phyloP scores from a whole-genome alignment of 2,888 invertebrate genomes.

The Drosophila bunnanda region DNA sequence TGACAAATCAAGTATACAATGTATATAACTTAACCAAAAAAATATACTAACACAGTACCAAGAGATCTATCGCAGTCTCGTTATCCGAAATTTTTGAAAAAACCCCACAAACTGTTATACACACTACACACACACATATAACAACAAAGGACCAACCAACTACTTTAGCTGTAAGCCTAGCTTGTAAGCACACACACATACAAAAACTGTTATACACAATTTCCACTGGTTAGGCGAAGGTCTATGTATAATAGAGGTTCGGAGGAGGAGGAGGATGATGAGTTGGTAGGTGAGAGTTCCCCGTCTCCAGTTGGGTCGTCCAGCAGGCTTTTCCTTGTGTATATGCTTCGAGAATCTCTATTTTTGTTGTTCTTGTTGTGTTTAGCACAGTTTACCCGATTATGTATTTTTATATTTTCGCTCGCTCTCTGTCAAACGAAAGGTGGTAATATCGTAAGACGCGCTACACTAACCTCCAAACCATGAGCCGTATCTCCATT shows the following conservation, averaged over 20 bases:
- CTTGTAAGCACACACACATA: slow-evolving; percentile 29
- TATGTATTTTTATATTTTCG: slow-evolving; percentile 37
- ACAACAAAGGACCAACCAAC: slow-evolving; percentile 10
- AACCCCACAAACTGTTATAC: slow-evolving; percentile 34
- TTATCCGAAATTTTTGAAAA: slow-evolving; percentile 1
- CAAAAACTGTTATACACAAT: slow-evolving; percentile 22
- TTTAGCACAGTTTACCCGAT: slow-evolving; percentile 61
- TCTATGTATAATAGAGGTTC: slow-evolving; percentile 8
- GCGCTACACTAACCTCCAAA: slow-evolving; percentile 74
- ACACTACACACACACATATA: slow-evolving; percentile 33
- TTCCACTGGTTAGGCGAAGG: slow-evolving; percentile 16
- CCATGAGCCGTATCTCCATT: slow-evolving; percentile 57
- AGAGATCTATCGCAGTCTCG: slow-evolving; percentile 38
- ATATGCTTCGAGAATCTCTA: slow-evolving; percentile 84
- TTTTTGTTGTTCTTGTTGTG: slow-evolving; percentile 81
- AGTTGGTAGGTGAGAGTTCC: slow-evolving; percentile 35
- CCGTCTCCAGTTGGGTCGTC: slow-evolving; percentile 35
- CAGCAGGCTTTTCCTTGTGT: slow-evolving; percentile 65
- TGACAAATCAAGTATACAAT: slow-evolving; percentile 48
- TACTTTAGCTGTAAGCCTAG: slow-evolving; percentile 30
- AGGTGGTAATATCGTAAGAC: slow-evolving; percentile 78
- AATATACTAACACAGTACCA: slow-evolving; percentile 65
- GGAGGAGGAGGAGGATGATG: slow-evolving; percentile 18
- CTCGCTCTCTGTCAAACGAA: slow-evolving; percentile 32
- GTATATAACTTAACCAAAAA: slow-evolving; percentile 60